Evolutionary conservation across 2,888 invertebrate genomes (phyloP), one percentile per base, ranked within the genome.

Genomic region (Catocala nupta): DNA sequence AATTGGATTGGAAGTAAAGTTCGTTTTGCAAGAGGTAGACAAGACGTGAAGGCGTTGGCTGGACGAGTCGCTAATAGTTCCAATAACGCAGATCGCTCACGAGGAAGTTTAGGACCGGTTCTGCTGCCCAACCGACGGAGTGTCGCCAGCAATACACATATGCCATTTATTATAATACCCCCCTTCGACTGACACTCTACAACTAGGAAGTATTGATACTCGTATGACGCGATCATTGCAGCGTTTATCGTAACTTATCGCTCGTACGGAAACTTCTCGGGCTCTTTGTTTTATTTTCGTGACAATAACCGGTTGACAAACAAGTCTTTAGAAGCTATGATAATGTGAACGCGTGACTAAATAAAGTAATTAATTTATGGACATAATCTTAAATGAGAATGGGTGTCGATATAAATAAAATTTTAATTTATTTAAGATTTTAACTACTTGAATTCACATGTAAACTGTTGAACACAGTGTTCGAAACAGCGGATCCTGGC

Each of bases 71-170:
- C 81, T 85, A 85, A 85, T 86, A 86, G 86, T 86, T 85, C 84
- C 87, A 88, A 89, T 88, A 89, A 86, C 83, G 84, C 84, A 78
- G 86, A 88, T 87, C 84, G 82, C 78, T 85, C 84, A 88, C 85
- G 82, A 91, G 90, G 90, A 91, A 91, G 88, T 87, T 65, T 59
- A 75, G 76, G 84, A 91, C 91, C 91, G 90, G 91, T 91, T 89
- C 76, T 78, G 72, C 73, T 75, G 75, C 80, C 77, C 77, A 70
- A 77, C 75, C 84, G 84, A 78, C 84, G 81, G 75, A 65, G 80
- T 86, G 89, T 88, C 88, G 87, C 86, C 87, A 78, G 78, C 76
- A 75, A 83, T 80, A 84, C 81, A 85, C 81, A 85, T 85, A 85
- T 85, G 84, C 85, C 84, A 88, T 90, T 90, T 90, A 90, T 88